Evolutionary conservation across 2,797 vertebrate genomes (phyloP).

Genomic region (Gephyroberyx darwinii): DNA sequence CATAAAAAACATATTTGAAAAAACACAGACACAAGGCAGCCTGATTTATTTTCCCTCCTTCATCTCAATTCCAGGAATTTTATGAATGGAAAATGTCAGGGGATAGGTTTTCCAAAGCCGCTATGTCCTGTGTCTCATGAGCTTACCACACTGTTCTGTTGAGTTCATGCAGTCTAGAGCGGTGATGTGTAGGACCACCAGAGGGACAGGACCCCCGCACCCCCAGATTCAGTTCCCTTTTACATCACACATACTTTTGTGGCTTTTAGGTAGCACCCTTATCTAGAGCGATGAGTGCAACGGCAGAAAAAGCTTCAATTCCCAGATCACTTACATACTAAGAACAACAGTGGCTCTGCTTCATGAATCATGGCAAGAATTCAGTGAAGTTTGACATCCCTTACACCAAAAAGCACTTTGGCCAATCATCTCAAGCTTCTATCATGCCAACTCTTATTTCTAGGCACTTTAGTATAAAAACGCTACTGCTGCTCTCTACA

Average conservation of each 20-base stretch:
- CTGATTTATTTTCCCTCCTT: conserved; percentile 73
- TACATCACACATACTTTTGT: conserved; percentile 25
- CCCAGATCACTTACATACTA: neutral
- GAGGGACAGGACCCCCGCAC: conserved; percentile 26
- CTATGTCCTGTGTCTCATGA: conserved; percentile 66
- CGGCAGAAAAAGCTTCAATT: neutral
- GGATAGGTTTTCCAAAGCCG: conserved; percentile 74
- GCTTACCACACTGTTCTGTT: conserved; percentile 69
- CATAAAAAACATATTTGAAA: conserved; percentile 59
- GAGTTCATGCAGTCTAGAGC: conserved; percentile 66
- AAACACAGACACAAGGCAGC: conserved; percentile 66
- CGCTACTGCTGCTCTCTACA: neutral
- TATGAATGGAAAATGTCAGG: conserved; percentile 81
- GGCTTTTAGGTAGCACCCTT: conserved; percentile 12
- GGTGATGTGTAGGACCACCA: conserved; percentile 9
- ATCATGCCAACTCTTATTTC: conserved; percentile 26
- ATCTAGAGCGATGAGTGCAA: neutral
- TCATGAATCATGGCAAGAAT: conserved; percentile 21
- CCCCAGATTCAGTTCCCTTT: conserved; percentile 32
- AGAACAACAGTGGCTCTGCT: neutral
- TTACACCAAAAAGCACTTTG: conserved; percentile 47
- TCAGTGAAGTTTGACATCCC: neutral
- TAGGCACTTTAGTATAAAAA: conserved; percentile 19
- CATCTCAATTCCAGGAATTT: conserved; percentile 76
- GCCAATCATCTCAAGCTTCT: conserved; percentile 24